phyloP scores from a whole-genome alignment of 2,888 invertebrate species.

The Chrysotoxum bicinctum region DNA sequence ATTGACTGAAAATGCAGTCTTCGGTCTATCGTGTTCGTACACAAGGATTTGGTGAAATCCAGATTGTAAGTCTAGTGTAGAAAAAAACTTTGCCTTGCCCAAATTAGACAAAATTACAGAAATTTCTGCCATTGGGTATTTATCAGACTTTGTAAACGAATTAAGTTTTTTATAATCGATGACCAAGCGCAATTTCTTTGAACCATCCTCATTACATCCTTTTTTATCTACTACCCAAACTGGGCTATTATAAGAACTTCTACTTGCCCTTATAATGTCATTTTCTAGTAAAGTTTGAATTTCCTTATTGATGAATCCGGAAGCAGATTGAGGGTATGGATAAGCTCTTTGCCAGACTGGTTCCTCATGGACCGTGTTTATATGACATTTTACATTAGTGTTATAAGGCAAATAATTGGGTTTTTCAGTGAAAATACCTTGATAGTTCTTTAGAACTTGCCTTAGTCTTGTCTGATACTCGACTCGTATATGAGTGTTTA shows the following conservation, averaged over 20 bases:
- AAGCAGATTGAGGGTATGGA: too few relatives aligned
- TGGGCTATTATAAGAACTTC: not conserved
- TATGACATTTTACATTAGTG: too few relatives aligned
- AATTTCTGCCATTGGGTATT: constrained; percentile 15
- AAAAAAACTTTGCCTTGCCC: constrained; percentile 24
- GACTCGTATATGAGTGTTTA: too few relatives aligned
- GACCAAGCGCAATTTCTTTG: constrained; percentile 17
- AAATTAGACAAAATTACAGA: constrained; percentile 29
- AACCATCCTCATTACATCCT: not conserved
- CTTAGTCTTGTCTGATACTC: too few relatives aligned
- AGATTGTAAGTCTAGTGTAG: not conserved
- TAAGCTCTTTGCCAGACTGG: not conserved
- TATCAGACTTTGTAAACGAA: constrained; percentile 25
- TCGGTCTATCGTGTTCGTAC: not conserved
- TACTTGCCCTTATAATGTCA: not conserved
- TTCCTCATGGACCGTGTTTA: not conserved
- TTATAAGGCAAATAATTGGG: too few relatives aligned
- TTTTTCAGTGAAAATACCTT: too few relatives aligned
- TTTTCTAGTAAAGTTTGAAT: not conserved
- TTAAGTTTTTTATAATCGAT: constrained; percentile 32
- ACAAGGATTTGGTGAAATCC: too few relatives aligned
- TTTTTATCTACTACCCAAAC: not conserved
- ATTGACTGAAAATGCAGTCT: not conserved
- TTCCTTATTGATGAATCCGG: not conserved
- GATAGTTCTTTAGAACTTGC: too few relatives aligned